These are phyloP conservation scores for Caenorhabditis doughertyi DNA, from an alignment of 2,888 invertebrate species.

Conservation along the genomic window DNA sequence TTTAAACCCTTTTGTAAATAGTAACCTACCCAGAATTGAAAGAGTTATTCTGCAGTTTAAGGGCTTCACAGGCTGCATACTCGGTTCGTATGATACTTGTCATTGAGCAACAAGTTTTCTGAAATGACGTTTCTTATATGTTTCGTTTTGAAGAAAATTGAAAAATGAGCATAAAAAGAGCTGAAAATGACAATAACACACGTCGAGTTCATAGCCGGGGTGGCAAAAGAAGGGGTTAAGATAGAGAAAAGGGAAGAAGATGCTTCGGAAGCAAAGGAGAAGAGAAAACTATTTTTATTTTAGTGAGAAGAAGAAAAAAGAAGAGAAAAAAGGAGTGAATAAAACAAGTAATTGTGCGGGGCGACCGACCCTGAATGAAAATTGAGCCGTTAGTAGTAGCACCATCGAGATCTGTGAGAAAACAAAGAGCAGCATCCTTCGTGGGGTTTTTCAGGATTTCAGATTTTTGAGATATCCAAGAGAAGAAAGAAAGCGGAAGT, in stretches of 20 bases:
- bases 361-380: constrained; percentile 31
- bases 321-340: constrained; percentile 44
- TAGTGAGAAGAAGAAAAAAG: constrained; percentile 40
- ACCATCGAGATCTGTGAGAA: constrained; percentile 37
- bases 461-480: constrained; percentile 8
- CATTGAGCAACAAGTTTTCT: constrained; percentile 30
- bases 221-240: constrained; percentile 18
- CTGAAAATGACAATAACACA: constrained; percentile 34
- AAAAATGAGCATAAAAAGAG: constrained; percentile 16
- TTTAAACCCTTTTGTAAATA: neutral
- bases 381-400: constrained; percentile 43
- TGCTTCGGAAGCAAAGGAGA: constrained; percentile 21
- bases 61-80: constrained; percentile 46
- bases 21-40: constrained; percentile 34
- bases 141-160: neutral
- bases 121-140: neutral
- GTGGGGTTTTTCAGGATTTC: constrained; percentile 10
- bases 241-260: constrained; percentile 29
- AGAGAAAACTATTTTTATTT: constrained; percentile 28
- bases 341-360: constrained; percentile 44
- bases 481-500: constrained; percentile 3
- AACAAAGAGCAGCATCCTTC: constrained; percentile 36
- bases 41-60: constrained; percentile 31
- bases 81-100: constrained; percentile 61
- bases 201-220: constrained; percentile 31